These are phyloP conservation scores for Zootoca vivipara DNA, from an alignment of 2,113 vertebrate species.

Conservation along the genomic window DNA sequence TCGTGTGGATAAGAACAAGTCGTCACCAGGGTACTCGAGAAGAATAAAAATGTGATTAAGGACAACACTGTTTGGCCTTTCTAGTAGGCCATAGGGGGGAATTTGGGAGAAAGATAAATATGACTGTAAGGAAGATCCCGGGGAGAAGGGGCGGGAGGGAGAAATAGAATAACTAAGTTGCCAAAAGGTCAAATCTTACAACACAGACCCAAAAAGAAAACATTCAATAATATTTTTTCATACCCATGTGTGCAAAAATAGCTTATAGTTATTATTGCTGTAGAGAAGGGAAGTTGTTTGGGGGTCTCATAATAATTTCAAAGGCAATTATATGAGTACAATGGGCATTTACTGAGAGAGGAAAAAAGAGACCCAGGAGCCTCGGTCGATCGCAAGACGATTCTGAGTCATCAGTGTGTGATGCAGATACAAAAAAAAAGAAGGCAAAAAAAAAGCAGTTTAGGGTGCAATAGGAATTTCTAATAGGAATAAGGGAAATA, in stretches of 20 bases:
- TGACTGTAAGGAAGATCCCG: constrained; percentile 16
- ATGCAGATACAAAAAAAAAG: background rate
- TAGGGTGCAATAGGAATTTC: background rate
- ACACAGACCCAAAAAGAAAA: background rate
- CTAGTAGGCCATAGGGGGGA: constrained; percentile 9
- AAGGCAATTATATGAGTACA: constrained; percentile 17
- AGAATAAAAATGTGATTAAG: constrained; percentile 46
- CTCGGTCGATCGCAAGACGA: background rate
- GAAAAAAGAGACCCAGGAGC: background rate
- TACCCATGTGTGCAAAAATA: background rate
- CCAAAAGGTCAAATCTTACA: constrained; percentile 30
- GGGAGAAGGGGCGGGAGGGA: background rate
- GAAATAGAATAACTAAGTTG: constrained; percentile 39
- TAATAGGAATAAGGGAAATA: background rate
- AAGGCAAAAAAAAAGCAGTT: background rate
- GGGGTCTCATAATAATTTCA: constrained; percentile 27
- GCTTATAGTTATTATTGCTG: background rate
- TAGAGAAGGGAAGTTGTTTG: constrained; percentile 12
- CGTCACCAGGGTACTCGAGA: background rate
- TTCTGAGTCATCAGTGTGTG: constrained; percentile 14
- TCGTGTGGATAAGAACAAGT: background rate
- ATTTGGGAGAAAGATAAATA: constrained; percentile 7
- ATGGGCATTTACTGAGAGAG: background rate
- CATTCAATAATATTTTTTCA: background rate
- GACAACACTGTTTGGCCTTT: constrained; percentile 41